Percentiles rank a stretch among this genome's conserved stretches.
Conservation (phyloP, 2,113 vertebrate species). For the Felis catus region DNA sequence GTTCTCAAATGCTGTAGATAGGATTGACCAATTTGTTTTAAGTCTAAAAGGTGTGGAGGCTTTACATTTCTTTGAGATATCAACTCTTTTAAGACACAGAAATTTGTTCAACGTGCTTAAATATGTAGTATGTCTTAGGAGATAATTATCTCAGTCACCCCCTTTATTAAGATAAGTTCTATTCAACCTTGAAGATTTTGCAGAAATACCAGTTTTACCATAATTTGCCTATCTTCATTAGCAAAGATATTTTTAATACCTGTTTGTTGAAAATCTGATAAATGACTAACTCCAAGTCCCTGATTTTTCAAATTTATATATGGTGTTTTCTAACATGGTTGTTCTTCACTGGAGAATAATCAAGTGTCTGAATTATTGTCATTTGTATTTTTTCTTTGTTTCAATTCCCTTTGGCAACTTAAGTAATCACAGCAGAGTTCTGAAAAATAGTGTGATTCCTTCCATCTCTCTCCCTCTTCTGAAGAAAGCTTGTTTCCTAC, state of each 20-base stretch:
- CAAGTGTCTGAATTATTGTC: background rate
- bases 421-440: background rate
- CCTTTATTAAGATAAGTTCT: background rate
- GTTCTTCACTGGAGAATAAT: background rate
- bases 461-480: background rate
- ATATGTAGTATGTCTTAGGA: background rate
- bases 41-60: background rate
- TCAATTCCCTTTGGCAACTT: background rate
- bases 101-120: background rate
- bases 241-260: background rate
- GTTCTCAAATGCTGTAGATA: background rate
- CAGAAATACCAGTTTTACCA: background rate
- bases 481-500: background rate
- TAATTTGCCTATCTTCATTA: background rate
- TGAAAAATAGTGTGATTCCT: background rate
- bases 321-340: background rate
- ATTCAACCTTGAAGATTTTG: background rate
- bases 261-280: background rate
- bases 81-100: background rate
- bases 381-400: background rate
- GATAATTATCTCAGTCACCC: background rate
- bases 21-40: background rate
- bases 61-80: background rate
- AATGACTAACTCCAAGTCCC: background rate
- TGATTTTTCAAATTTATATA: background rate